Conservation (phyloP, 2,113 vertebrate genomes). For the Prionailurus viverrinus region DNA sequence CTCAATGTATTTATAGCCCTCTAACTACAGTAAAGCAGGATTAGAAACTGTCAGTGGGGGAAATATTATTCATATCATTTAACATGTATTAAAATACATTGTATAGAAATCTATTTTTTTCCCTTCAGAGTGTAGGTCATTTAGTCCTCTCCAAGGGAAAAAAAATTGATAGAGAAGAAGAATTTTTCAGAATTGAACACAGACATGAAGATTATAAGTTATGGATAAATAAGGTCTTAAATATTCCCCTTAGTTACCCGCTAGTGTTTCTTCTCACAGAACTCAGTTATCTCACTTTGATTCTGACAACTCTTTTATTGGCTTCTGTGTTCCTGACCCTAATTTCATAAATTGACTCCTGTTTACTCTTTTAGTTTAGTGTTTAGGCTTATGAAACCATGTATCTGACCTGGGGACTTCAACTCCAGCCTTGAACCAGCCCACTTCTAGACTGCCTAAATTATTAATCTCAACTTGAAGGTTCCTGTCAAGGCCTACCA, state of each 20-base stretch:
- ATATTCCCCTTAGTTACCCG: background rate
- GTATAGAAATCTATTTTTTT: background rate
- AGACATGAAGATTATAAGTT: background rate
- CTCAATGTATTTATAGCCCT: constrained; percentile 54
- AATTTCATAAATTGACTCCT: background rate
- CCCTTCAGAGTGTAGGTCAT: background rate
- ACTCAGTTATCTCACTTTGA: background rate
- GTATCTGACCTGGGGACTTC: background rate
- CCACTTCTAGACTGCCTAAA: background rate
- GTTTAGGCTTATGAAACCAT: background rate
- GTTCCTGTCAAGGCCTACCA: background rate
- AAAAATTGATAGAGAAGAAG: background rate
- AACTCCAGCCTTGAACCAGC: background rate
- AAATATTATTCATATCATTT: background rate
- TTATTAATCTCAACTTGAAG: background rate
- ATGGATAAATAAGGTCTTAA: background rate
- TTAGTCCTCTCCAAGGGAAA: background rate
- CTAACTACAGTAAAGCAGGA: constrained; percentile 43
- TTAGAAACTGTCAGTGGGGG: background rate
- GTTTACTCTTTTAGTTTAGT: background rate
- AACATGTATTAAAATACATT: constrained; percentile 52
- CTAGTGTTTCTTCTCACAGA: background rate
- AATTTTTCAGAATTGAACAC: background rate
- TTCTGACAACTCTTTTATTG: background rate
- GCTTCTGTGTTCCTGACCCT: constrained; percentile 64